These are phyloP conservation scores for Pelodytes ibericus DNA, from an alignment of 2,797 vertebrate species.

Conservation along the genomic window DNA sequence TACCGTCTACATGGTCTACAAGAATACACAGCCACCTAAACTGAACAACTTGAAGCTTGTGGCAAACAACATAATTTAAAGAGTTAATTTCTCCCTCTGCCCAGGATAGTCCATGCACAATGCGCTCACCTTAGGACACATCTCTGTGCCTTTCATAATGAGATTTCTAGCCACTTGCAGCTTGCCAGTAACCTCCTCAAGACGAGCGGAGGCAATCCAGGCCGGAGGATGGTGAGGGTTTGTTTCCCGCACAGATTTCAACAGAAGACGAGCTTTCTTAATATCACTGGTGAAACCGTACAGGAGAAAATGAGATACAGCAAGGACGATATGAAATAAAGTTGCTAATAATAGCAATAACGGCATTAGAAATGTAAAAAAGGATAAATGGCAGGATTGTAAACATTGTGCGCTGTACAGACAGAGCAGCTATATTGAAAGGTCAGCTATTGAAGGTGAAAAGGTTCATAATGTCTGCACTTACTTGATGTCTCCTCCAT, in stretches of 20 bases:
- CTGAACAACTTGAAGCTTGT: too few relatives aligned
- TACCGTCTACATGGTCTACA: too few relatives aligned
- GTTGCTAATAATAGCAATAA: too few relatives aligned
- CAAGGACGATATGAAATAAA: too few relatives aligned
- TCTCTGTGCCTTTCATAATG: slow-evolving; percentile 98
- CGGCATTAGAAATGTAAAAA: too few relatives aligned
- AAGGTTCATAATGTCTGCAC: slow-evolving; percentile 50
- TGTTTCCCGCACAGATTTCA: slow-evolving; percentile 97
- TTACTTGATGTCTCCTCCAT: slow-evolving; percentile 98
- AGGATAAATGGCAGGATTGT: too few relatives aligned
- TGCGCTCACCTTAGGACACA: slow-evolving; percentile 94
- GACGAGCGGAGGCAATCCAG: slow-evolving; percentile 95
- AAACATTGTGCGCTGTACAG: not conserved
- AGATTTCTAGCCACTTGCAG: slow-evolving; percentile 95
- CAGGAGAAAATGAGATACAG: not conserved
- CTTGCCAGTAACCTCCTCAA: slow-evolving; percentile 97
- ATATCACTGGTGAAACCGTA: slow-evolving; percentile 81
- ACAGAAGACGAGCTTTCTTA: slow-evolving; percentile 93
- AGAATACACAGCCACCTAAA: too few relatives aligned
- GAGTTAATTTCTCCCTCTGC: too few relatives aligned
- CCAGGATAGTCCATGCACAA: too few relatives aligned
- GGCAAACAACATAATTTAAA: too few relatives aligned
- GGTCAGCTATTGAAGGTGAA: too few relatives aligned
- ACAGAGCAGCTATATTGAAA: too few relatives aligned
- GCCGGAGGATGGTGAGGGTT: slow-evolving; percentile 97